phyloP scores from a whole-genome alignment of 2,888 invertebrate species.

The Lithophane ornitopus region DNA sequence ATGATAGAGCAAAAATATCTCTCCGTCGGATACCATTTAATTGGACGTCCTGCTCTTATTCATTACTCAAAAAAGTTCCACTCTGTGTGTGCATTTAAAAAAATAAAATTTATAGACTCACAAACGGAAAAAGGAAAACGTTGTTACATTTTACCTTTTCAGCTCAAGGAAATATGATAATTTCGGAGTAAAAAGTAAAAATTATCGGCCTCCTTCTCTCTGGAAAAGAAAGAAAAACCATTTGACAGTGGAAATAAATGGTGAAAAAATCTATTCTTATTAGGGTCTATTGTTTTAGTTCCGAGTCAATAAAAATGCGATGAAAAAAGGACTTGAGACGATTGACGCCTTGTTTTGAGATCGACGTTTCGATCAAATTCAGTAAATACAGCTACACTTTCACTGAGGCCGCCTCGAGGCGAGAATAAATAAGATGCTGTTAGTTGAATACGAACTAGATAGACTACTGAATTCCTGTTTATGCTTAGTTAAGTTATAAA shows the following conservation, averaged over 20 bases:
- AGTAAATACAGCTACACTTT: constrained; percentile 15
- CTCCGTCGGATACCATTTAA: constrained; percentile 33
- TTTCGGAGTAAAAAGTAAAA: constrained; percentile 45
- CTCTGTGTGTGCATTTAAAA: constrained; percentile 25
- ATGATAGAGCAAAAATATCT: constrained; percentile 21
- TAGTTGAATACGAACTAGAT: constrained; percentile 22
- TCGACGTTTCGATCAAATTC: constrained; percentile 44
- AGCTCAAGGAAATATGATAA: constrained; percentile 51
- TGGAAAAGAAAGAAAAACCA: background rate
- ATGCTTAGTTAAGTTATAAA: constrained; percentile 14
- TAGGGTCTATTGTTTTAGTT: constrained; percentile 44
- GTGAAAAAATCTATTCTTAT: constrained; percentile 40
- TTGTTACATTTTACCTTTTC: constrained; percentile 48
- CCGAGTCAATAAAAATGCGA: constrained; percentile 53
- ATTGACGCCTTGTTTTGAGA: constrained; percentile 44
- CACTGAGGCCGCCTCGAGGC: constrained; percentile 18
- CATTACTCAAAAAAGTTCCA: constrained; percentile 30
- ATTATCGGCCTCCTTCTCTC: constrained; percentile 33
- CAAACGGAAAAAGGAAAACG: constrained; percentile 54
- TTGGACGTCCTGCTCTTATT: constrained; percentile 31
- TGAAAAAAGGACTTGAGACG: constrained; percentile 57
- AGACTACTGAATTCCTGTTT: constrained; percentile 16
- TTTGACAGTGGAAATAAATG: constrained; percentile 42
- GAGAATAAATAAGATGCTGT: constrained; percentile 24
- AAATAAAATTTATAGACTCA: constrained; percentile 47